Percentiles rank a stretch among this genome's conserved stretches.
Conservation (phyloP, 1,140 invertebrate genomes). For the Hylyphantes graminicola region DNA sequence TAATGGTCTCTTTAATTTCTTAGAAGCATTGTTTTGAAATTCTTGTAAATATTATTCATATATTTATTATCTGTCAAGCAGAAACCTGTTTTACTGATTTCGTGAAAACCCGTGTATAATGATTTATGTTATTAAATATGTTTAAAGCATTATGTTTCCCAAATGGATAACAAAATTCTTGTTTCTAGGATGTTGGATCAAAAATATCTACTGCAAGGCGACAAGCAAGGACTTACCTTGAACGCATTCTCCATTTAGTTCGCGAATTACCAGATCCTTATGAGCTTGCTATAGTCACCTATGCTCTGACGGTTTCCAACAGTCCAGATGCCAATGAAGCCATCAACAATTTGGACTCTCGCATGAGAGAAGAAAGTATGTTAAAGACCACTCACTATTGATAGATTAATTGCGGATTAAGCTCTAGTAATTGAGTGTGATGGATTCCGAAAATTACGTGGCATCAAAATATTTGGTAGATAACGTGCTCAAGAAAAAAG, state of each 20-base stretch:
- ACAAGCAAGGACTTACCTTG: conserved; percentile 82
- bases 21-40: too few relatives aligned
- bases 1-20: too few relatives aligned
- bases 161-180: not conserved
- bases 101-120: too few relatives aligned
- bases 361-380: conserved; percentile 74
- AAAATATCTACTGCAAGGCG: conserved; percentile 77
- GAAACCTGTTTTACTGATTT: not conserved
- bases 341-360: conserved; percentile 77
- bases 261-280: conserved; percentile 79
- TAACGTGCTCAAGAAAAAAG: too few relatives aligned
- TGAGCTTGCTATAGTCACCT: conserved; percentile 87
- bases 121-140: not conserved
- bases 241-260: conserved; percentile 82
- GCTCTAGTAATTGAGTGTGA: too few relatives aligned
- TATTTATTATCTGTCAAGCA: too few relatives aligned
- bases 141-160: not conserved
- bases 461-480: too few relatives aligned
- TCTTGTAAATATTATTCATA: too few relatives aligned
- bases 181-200: conserved; percentile 73
- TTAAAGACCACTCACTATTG: not conserved
- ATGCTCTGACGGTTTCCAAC: conserved; percentile 83
- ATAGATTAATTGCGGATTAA: too few relatives aligned
- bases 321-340: conserved; percentile 83
- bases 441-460: too few relatives aligned